These are phyloP conservation scores for Heliconius congener DNA, from an alignment of 1,140 invertebrate species.

Conservation along the genomic window DNA sequence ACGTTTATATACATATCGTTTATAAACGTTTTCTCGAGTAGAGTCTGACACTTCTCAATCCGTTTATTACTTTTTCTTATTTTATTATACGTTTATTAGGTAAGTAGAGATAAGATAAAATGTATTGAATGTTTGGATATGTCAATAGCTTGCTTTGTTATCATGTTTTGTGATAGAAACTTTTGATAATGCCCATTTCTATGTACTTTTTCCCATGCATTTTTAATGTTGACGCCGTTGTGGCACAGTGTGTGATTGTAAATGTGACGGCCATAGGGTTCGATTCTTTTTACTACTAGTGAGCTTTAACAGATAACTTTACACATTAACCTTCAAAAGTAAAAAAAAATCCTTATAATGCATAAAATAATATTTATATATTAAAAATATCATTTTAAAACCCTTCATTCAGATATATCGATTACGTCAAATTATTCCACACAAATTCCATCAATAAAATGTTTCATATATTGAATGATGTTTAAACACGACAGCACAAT, in stretches of 20 bases:
- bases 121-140: neutral
- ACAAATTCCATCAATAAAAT: neutral
- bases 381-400: neutral
- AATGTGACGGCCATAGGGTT: too few relatives aligned
- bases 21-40: too few relatives aligned
- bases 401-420: neutral
- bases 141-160: neutral
- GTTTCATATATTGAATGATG: neutral
- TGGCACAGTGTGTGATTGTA: too few relatives aligned
- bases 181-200: neutral
- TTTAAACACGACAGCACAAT: neutral
- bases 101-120: constrained; percentile 1
- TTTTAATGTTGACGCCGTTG: neutral
- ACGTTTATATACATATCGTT: too few relatives aligned
- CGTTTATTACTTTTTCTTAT: neutral
- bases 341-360: too few relatives aligned
- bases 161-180: neutral
- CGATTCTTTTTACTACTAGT: neutral
- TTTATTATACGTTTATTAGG: neutral
- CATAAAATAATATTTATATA: neutral
- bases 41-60: neutral
- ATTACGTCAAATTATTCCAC: neutral
- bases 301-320: neutral
- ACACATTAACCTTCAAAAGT: too few relatives aligned
- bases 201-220: neutral